Evolutionary conservation across 2,888 invertebrate genomes (phyloP), one percentile per base, ranked within the genome.

Genomic region (Andrena chrysosceles): DNA sequence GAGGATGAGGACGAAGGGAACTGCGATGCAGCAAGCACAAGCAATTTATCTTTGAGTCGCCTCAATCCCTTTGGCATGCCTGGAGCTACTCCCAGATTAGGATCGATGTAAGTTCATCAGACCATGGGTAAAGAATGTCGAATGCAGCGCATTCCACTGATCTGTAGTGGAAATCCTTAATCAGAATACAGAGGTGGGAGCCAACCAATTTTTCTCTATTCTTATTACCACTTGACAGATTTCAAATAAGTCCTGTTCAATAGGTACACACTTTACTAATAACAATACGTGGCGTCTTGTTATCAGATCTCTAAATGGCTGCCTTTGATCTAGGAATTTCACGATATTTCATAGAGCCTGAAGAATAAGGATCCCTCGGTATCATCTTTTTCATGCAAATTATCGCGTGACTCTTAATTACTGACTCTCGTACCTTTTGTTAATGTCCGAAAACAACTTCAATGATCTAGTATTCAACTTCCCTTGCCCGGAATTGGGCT

Each of bases 31-130:
- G 86, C 87, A 59, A 67, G 84, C 74, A 83, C 86, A 31, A 90
- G 87, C 71, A 52, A 80, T 68, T 91, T 93, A 81, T 90, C 92
- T 42, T 87, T 94, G 77, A 93, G 93, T 90, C 89, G 93, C 54
- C 87, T 93, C 77, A 92, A 88, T 90, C 23, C 91, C 10, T 84
- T 87, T 48, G 89, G 85, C 63, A 78, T 87, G 29, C 23, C 87
- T 72, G 92, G 92, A 33, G 42, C 88, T 79, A 66, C 89, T 85
- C 93, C 90, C 92, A 94, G 93, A 91, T 93, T 93, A 91, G 93
- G 89, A 89, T 87, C 91, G 74, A 89, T 82, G 93, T 93, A 93
- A 94, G 93, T 93, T 90, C 35, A 87, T 85, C 62, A 89, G 85
- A 89, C 82, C 86, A 89, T 87, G 88, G 66, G 63, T 81, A 68